Conservation (phyloP, 2,113 vertebrate genomes). For the Alouatta palliata region DNA sequence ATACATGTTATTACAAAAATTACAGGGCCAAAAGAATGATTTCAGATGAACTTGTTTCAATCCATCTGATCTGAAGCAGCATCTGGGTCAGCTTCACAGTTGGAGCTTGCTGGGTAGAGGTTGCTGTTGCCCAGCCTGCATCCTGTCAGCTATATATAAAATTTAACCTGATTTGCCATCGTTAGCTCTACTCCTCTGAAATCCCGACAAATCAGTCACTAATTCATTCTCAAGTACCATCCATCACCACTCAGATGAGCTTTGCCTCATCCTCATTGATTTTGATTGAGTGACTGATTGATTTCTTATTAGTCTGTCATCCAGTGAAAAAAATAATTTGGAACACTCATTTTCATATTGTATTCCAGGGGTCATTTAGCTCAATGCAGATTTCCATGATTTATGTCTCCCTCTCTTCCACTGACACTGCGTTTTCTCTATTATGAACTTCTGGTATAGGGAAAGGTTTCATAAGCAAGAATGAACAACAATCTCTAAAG, state of each 20-base stretch:
- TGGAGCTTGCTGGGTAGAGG: background rate
- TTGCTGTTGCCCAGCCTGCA: background rate
- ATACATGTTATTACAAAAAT: conserved; percentile 62
- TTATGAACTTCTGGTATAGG: background rate
- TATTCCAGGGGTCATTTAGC: conserved; percentile 4
- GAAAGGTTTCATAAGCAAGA: conserved; percentile 22
- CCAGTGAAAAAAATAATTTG: conserved; percentile 49
- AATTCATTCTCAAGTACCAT: conserved; percentile 38
- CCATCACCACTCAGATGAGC: conserved; percentile 16
- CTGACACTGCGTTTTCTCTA: background rate
- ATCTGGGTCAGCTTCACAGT: background rate
- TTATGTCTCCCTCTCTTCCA: background rate
- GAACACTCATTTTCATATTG: conserved; percentile 42
- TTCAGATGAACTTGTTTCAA: conserved; percentile 39
- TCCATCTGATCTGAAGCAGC: conserved; percentile 1
- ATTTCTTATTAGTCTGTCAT: conserved; percentile 48
- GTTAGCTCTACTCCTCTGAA: conserved; percentile 21
- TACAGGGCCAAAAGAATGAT: conserved; percentile 8
- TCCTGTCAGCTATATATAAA: background rate
- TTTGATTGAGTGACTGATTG: conserved; percentile 47
- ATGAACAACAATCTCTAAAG: conserved; percentile 23
- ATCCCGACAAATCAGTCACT: conserved; percentile 17
- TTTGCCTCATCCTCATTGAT: conserved; percentile 42
- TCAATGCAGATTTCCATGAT: conserved; percentile 4
- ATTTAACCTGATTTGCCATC: conserved; percentile 23